phyloP scores from a whole-genome alignment of 2,888 invertebrate genomes.

The Apamea monoglypha region DNA sequence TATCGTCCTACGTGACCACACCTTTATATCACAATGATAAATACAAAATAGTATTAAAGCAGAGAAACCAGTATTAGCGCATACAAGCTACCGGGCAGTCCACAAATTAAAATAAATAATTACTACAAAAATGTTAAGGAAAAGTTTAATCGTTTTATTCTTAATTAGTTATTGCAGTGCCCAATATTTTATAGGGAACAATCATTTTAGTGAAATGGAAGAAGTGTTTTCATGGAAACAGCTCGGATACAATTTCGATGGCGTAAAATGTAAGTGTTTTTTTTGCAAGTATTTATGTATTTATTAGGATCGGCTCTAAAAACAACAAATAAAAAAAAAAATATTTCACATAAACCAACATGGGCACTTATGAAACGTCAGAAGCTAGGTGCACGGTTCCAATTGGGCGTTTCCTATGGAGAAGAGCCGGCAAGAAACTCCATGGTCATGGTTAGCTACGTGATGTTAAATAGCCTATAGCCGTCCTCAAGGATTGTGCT shows the following conservation, averaged over 20 bases:
- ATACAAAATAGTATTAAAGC: background rate
- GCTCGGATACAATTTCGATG: constrained; percentile 75
- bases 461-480: no score
- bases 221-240: constrained; percentile 80
- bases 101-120: background rate
- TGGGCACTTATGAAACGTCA: no score
- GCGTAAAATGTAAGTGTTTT: constrained; percentile 76
- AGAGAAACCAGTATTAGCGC: constrained; percentile 4
- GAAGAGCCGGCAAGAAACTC: no score
- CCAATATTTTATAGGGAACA: constrained; percentile 32
- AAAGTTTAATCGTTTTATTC: background rate
- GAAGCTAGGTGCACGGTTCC: no score
- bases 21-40: background rate
- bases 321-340: no score
- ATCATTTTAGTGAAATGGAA: constrained; percentile 52
- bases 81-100: accelerated
- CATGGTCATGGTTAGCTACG: no score
- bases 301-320: no score
- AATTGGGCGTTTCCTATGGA: no score
- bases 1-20: background rate
- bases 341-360: no score
- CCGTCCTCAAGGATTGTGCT: no score
- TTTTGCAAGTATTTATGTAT: no score
- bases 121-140: constrained; percentile 15
- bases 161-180: constrained; percentile 5